Conservation (phyloP, 1,140 invertebrate species). For the Ptiloglossa arizonensis region DNA sequence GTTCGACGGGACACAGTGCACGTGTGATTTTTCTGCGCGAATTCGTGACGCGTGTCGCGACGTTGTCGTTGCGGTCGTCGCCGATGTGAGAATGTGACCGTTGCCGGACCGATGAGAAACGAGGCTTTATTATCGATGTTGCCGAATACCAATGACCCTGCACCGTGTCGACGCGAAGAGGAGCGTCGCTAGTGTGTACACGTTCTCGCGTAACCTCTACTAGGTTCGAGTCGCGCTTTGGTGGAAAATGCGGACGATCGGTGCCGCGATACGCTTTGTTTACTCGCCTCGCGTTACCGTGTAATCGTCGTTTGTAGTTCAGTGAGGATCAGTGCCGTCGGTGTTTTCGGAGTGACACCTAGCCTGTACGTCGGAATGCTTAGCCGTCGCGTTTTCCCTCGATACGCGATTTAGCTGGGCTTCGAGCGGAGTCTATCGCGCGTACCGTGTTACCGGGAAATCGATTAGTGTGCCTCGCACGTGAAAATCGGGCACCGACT, state of each 20-base stretch:
- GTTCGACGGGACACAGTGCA: slow-evolving; percentile 3
- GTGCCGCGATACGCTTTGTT: slow-evolving; percentile 11
- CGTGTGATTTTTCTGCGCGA: slow-evolving; percentile 1
- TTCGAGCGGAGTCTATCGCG: neutral
- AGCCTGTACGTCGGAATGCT: neutral
- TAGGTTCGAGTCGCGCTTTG: neutral
- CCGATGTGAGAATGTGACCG: neutral
- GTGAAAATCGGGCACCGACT: slow-evolving; percentile 37
- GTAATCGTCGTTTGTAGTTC: slow-evolving; percentile 2
- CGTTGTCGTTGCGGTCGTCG: too few species aligned
- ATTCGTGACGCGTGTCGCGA: neutral
- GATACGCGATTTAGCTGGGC: neutral
- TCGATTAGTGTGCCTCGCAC: slow-evolving; percentile 13
- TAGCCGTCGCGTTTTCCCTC: neutral
- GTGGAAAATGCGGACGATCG: slow-evolving; percentile 14
- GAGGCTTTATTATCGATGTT: too few species aligned
- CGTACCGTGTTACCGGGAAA: slow-evolving; percentile 30
- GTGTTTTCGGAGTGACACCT: slow-evolving; percentile 1
- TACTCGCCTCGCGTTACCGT: neutral
- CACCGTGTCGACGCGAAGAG: neutral
- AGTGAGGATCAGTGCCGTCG: slow-evolving; percentile 2
- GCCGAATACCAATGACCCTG: slow-evolving; percentile 14
- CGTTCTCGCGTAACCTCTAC: neutral
- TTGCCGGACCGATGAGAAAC: neutral
- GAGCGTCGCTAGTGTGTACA: neutral